Evolutionary conservation across 1,140 invertebrate genomes (phyloP), one percentile per base, ranked within the genome.

Genomic region (Luehdorfia chinensis): DNA sequence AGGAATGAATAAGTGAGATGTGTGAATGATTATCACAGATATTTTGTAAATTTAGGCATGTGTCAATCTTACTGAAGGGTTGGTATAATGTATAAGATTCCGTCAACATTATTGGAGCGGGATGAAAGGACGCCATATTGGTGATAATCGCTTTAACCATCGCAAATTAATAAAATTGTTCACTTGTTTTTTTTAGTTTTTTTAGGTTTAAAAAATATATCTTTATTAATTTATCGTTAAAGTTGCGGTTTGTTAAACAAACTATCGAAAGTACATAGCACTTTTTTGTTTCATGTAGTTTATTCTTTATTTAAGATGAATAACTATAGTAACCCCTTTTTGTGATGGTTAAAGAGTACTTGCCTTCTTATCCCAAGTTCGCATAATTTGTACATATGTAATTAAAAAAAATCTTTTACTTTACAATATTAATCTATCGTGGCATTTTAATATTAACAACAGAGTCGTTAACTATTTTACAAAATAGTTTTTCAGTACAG

Each of bases 351-450:
- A 70, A 73, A 75, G 62, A 60, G 55, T 47, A 44, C 46, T 72
- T 61, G 75, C 75, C 75, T 78, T 72, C 56, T 55, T 54, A 64
- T 78, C 74, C 77, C 67, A 47, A 47, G 50, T 62, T 75, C 63
- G 67, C 62, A 65, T 72, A 74, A 52, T 65, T 72, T 85, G 81
- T 85, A 85, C 76, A 85, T 85, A 85, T 84, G 76, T 85, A 83
- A 81, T 77, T 80, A 75, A 75, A 74, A 55, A 57, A 69, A 57
- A 56, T 73, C 47, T 58, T 74, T 71, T 71, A 52, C 46, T 64
- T 70, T 65, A 61, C 50, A 46, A 56, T 60, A 31, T 59, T 48
- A 50, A 43, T 30, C 39, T 43, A 43, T 43, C 16, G 27, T 43
- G 39, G 39, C 39, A 43, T 43, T 43, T 43, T 43, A 43, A 30